These are phyloP conservation scores for Zoanthus gigantus DNA, from an alignment of 92 coral and sea anemone genomes.

Conservation along the genomic window DNA sequence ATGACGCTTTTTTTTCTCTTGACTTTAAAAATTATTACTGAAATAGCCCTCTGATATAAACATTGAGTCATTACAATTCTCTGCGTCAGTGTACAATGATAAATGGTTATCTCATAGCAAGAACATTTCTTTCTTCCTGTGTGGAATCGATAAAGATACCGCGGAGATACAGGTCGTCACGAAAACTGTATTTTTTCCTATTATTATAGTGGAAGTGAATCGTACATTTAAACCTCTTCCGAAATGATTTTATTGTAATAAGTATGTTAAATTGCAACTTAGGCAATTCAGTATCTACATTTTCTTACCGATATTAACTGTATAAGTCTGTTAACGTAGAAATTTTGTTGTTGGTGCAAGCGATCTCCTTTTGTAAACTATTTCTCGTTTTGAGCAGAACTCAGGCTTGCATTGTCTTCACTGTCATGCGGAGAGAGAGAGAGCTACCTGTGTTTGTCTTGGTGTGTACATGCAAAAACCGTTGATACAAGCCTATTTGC, in stretches of 20 bases:
- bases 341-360: neutral
- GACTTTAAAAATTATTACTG: conserved; percentile 14
- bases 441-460: neutral
- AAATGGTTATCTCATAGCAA: conserved; percentile 12
- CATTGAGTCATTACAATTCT: neutral
- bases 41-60: conserved; percentile 2
- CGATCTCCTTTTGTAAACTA: neutral
- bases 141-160: conserved; percentile 24
- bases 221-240: neutral
- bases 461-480: neutral
- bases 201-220: too few relatives aligned
- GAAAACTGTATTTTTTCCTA: neutral
- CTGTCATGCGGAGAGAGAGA: neutral
- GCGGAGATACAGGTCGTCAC: conserved; percentile 17
- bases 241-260: neutral
- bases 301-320: neutral
- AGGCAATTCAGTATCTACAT: neutral
- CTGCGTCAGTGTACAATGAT: neutral
- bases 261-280: neutral
- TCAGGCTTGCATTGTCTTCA: neutral
- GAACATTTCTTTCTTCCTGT: neutral
- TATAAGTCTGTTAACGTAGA: neutral
- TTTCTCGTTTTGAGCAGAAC: neutral
- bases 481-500: conserved; percentile 37
- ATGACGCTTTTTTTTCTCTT: conserved; percentile 11